Base-by-base conservation (phyloP, 2,113 vertebrate species). In the Leucoraja erinaceus region DNA sequence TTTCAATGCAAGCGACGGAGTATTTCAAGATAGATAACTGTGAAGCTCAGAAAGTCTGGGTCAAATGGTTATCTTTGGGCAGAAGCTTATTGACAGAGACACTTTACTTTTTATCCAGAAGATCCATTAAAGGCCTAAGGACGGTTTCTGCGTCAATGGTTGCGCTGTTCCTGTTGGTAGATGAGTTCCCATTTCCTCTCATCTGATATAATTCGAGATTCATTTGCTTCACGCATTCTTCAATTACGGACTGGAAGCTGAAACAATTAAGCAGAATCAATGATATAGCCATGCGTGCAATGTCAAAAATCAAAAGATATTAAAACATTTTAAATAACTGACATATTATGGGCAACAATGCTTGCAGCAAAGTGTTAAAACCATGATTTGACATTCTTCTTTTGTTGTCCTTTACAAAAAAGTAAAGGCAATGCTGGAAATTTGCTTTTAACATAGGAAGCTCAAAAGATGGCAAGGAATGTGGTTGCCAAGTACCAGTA, bases 141-240 rank as follows among this genome's bases (percentile, higher is more conserved):
- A 97, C 98, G 0, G 97, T 95, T 95, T 99, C 99, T 0, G 99
- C 98, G 74, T 99, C 98, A 95, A 99, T 96, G n/a, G 98, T 96
- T 0, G 97, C 95, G 10, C 96, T 98, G 95, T 97, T 98, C 81
- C 97, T 97, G 93, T 97, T 98, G 38, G 95, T 95, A 0, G 96
- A 84, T 33, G 94, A 93, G 7, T 95, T 96, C 77, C 95, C 96
- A 5, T 95, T 96, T 0, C 97, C 96, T 95, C 97, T 97, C 97
- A 99, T 98, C 93, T 98, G 98, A 59, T 96, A 96, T 93, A 99
- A 94, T 94, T 99, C 98, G 77, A 96, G 95, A 94, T 97, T 98
- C 99, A 99, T 99, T 94, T 99, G 98, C 94, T 96, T 98, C 93
- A 99, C 95, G 75, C 98, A 99, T 54, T 99, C 98, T 95, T 98